Evolutionary conservation across 2,113 vertebrate genomes (phyloP).

Genomic region (Xyliphius kryptos): DNA sequence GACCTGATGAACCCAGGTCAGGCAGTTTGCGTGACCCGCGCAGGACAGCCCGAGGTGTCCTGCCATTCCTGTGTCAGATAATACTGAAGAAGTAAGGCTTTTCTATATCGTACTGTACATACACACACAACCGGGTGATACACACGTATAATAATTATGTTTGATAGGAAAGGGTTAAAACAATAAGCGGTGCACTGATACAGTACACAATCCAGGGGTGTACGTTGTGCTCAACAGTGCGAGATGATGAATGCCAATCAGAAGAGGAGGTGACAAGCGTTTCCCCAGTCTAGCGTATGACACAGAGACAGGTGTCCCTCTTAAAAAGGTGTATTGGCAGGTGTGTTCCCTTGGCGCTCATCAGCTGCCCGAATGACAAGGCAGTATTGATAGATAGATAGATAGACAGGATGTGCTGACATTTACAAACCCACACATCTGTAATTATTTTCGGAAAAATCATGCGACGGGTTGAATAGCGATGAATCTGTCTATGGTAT

Average conservation of each 20-base stretch:
- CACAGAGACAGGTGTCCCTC: conserved; percentile 45
- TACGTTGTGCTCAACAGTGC: conserved; percentile 21
- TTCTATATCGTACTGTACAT: too few relatives aligned
- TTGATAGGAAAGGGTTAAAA: too few relatives aligned
- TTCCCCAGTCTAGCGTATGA: conserved; percentile 36
- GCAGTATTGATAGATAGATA: too few relatives aligned
- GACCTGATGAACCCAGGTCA: conserved; percentile 35
- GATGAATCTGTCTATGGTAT: conserved; percentile 4
- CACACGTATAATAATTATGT: too few relatives aligned
- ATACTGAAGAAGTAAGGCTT: too few relatives aligned
- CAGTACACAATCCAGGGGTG: too few relatives aligned
- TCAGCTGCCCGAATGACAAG: conserved; percentile 43
- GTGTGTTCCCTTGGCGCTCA: conserved; percentile 39
- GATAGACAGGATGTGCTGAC: conserved; percentile 43
- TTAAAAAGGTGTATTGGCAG: conserved; percentile 48
- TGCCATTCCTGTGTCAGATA: conserved; percentile 9
- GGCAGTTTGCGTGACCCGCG: conserved; percentile 24
- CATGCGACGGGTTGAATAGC: too few relatives aligned
- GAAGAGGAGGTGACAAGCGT: conserved; percentile 40
- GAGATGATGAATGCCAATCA: conserved; percentile 45
- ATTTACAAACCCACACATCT: conserved; percentile 25
- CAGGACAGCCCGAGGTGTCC: conserved; percentile 33
- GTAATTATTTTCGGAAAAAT: conserved; percentile 17
- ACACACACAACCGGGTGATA: too few relatives aligned
- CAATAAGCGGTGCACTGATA: too few relatives aligned